Evolutionary conservation across 1,140 invertebrate genomes (phyloP).

Genomic region (Asobara japonica): DNA sequence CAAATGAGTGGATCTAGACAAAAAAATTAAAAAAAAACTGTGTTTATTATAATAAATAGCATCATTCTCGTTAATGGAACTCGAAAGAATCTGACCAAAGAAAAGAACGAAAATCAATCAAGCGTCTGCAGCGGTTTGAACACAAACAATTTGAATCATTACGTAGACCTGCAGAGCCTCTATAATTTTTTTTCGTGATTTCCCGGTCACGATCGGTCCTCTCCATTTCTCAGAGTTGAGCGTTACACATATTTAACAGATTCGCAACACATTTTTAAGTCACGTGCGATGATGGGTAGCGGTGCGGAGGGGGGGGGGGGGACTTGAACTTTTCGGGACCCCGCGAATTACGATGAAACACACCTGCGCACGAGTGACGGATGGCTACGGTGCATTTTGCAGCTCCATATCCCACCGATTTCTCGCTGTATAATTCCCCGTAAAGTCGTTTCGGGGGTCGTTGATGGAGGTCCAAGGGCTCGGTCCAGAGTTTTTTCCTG

Average conservation of each 20-base stretch:
- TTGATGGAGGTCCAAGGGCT: constrained; percentile 23
- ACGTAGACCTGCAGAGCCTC: too few species aligned
- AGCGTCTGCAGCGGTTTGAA: too few species aligned
- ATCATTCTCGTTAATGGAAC: too few species aligned
- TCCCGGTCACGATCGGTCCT: neutral
- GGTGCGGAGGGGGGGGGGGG: neutral
- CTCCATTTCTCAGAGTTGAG: neutral
- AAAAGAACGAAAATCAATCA: too few species aligned
- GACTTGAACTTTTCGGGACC: neutral
- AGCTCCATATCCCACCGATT: constrained; percentile 64
- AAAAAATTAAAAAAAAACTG: too few species aligned
- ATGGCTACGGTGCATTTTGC: constrained; percentile 66
- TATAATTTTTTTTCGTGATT: too few species aligned
- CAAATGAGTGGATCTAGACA: too few species aligned
- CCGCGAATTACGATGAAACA: constrained; percentile 14
- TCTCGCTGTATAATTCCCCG: constrained; percentile 65
- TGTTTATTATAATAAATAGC: too few species aligned
- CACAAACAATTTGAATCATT: too few species aligned
- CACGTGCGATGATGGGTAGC: neutral
- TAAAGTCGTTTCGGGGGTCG: constrained; percentile 61
- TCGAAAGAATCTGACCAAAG: too few species aligned
- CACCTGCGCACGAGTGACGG: constrained; percentile 57
- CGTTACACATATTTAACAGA: constrained; percentile 39
- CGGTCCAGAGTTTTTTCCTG: neutral
- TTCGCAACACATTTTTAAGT: constrained; percentile 45